phyloP scores from a whole-genome alignment of 2,113 vertebrate species.

The Ictalurus furcatus region DNA sequence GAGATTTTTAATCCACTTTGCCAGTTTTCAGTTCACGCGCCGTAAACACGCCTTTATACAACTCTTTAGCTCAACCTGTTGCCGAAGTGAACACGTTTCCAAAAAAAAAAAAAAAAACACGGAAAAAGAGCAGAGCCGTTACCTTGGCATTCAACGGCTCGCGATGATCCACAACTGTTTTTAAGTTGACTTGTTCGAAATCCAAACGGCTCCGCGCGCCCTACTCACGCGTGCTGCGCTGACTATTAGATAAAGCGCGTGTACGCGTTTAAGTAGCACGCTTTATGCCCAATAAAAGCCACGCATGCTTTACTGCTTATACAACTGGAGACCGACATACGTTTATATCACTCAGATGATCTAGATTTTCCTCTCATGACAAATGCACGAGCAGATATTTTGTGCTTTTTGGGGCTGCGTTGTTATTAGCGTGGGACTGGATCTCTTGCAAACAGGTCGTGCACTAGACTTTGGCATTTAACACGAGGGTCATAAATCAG shows the following conservation, averaged over 20 bases:
- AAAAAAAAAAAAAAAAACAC: background rate
- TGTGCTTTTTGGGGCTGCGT: background rate
- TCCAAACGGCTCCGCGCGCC: background rate
- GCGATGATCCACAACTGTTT: background rate
- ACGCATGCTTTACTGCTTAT: background rate
- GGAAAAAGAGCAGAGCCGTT: background rate
- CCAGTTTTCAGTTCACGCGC: background rate
- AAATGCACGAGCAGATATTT: background rate
- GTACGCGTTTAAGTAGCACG: background rate
- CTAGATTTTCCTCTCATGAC: background rate
- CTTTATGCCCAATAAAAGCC: background rate
- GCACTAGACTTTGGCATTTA: slow-evolving; percentile 63
- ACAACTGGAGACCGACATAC: background rate
- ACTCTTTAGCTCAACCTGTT: background rate
- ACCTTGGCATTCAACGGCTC: no score
- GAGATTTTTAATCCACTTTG: background rate
- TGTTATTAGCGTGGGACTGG: background rate
- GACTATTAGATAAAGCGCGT: background rate
- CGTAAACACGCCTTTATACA: background rate
- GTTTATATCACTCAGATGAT: background rate
- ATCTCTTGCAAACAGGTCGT: slow-evolving; percentile 6
- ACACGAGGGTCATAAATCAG: slow-evolving; percentile 71
- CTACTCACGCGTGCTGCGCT: background rate
- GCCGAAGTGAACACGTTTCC: background rate
- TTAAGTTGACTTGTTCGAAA: background rate